Evolutionary conservation across 2,113 vertebrate species (phyloP).

Genomic region (Furnarius figulus): DNA sequence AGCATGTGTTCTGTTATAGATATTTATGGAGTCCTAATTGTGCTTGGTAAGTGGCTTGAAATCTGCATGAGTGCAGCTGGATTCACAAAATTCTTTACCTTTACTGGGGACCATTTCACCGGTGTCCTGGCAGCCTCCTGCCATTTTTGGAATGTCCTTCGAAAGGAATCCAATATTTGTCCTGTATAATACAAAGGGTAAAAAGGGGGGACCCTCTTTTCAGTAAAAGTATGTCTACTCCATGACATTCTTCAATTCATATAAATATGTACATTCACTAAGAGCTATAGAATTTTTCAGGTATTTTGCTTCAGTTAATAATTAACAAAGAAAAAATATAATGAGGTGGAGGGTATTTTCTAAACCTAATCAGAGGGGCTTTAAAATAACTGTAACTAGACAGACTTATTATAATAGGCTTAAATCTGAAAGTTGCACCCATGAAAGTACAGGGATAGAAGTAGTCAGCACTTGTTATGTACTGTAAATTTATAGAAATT

Average conservation of each 20-base stretch:
- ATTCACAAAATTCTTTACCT: neutral
- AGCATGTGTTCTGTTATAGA: neutral
- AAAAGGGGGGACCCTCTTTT: neutral
- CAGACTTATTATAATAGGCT: neutral
- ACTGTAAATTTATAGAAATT: neutral
- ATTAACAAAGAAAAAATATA: neutral
- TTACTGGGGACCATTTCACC: neutral
- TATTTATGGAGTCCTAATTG: neutral
- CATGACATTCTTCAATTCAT: neutral
- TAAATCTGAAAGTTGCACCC: neutral
- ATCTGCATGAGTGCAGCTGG: neutral
- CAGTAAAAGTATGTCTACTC: neutral
- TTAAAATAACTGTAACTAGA: neutral
- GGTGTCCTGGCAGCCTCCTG: neutral
- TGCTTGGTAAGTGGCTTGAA: neutral
- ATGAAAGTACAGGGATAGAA: neutral
- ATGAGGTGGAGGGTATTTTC: neutral
- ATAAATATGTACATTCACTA: neutral
- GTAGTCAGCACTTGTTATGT: neutral
- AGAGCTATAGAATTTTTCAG: neutral
- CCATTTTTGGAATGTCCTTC: neutral
- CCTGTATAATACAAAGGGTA: rapidly evolving
- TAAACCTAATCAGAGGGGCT: neutral
- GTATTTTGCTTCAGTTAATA: neutral
- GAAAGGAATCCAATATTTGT: neutral